A percentile compares a stretch with the other conserved stretches of the same genome.
phyloP scores from a whole-genome alignment of 2,113 vertebrate genomes.

The Hippocampus zosterae region DNA sequence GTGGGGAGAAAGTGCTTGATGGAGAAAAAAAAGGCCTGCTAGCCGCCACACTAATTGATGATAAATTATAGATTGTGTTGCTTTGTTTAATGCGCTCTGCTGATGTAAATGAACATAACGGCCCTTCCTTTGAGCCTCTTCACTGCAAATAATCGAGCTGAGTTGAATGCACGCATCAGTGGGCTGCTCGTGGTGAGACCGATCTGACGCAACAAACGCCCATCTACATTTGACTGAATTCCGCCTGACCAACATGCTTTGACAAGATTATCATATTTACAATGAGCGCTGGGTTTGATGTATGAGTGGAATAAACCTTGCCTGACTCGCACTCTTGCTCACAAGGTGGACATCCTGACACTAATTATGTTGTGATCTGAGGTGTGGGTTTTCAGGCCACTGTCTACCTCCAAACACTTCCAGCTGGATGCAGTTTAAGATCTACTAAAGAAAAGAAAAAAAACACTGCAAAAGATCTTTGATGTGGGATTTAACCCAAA shows the following conservation, averaged over 20 bases:
- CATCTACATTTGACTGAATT: slow-evolving; percentile 34
- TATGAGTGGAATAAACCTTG: slow-evolving; percentile 18
- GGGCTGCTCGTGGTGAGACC: slow-evolving; percentile 30
- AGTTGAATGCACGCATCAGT: slow-evolving; percentile 27
- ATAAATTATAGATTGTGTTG: slow-evolving; percentile 50
- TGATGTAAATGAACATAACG: slow-evolving; percentile 24
- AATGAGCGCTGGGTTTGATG: slow-evolving; percentile 26
- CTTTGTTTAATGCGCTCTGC: slow-evolving; percentile 28
- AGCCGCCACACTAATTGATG: slow-evolving; percentile 49
- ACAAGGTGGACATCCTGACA: slow-evolving; percentile 6
- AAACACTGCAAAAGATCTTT: slow-evolving; percentile 63
- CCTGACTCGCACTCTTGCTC: slow-evolving; percentile 12
- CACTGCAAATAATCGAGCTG: slow-evolving; percentile 19
- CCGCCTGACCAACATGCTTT: slow-evolving; percentile 24
- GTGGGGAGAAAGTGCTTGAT: slow-evolving; percentile 2
- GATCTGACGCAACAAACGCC: slow-evolving; percentile 42
- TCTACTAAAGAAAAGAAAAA: slow-evolving; percentile 60
- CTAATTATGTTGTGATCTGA: slow-evolving; percentile 30
- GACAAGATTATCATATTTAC: slow-evolving; percentile 18
- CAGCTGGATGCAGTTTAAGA: slow-evolving; percentile 63
- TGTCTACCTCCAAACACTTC: slow-evolving; percentile 52
- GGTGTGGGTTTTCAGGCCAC: slow-evolving; percentile 40
- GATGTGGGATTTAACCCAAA: slow-evolving; percentile 68
- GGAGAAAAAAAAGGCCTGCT: slow-evolving; percentile 22
- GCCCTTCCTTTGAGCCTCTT: slow-evolving; percentile 11